Base-by-base conservation (phyloP, 2,797 vertebrate species). In the Myotis planiceps region DNA sequence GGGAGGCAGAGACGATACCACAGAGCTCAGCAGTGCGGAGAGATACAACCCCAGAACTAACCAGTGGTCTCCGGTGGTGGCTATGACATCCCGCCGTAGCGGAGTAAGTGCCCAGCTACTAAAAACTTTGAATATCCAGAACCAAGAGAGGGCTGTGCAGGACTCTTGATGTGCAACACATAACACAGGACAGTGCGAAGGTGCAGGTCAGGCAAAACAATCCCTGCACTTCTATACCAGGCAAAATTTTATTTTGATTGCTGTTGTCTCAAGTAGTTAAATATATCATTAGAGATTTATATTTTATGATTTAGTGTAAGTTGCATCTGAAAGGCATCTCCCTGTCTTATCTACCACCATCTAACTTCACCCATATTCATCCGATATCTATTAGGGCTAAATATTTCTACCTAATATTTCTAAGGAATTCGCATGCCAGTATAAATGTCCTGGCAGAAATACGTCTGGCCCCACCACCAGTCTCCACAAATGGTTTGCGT, bases 21-120 rank as follows among this genome's bases (percentile, higher is more conserved):
- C 99, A 0, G 99, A 99, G 98, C 99, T 99, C 82, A 99, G 99
- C 97, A 99, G 99, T 1, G 99, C 99, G 0, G 99, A 99, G 98
- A 98, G 99, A 95, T 99, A 99, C 98, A 99, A 99, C 98, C 99
- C 99, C 72, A 98, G 99, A 92, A 99, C 99, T 60, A 99, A 99
- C 98, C 99, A 99, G 98, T 99, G 99, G 99, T 99, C 99, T 78
- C 99, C 99, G 0, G 99, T 99, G 3, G 99, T 99, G 45, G 99
- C 99, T 75, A 99, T 99, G 99, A 99, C 99, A 0, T 99, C 99
- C 53, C 99, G 99, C 68, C 99, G 99, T 19, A 99, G 99, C 0
- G 99, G 99, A 97, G 99, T 99, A 98, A 98, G 99, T 98, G 51
- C 0, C 6, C 55, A 16, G 29, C 47, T 92, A 32, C 79, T 32